A percentile compares a stretch with the other conserved stretches of the same genome.
Conservation (phyloP, 2,797 vertebrate species). For the Capromys pilorides region DNA sequence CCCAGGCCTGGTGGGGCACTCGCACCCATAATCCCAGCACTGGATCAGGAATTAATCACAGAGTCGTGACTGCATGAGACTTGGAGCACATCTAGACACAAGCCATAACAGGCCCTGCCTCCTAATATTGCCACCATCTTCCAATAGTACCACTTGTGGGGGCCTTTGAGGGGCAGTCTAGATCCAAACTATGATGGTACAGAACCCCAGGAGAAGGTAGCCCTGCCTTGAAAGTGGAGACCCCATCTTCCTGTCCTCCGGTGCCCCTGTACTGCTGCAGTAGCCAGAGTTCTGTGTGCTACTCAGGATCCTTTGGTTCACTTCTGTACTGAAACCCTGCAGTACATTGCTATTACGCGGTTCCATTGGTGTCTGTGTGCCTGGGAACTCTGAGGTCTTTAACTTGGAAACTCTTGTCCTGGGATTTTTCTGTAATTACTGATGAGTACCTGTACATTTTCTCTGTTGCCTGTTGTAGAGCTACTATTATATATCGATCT, state of each 20-base stretch:
- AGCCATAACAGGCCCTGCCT: neutral
- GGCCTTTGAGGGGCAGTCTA: neutral
- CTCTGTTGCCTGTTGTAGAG: neutral
- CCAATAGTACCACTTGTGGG: neutral
- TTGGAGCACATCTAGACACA: too few species aligned
- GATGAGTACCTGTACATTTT: neutral
- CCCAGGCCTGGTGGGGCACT: too few species aligned
- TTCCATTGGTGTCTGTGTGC: too few species aligned
- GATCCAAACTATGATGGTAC: neutral
- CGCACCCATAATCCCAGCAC: too few species aligned
- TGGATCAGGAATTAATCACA: too few species aligned
- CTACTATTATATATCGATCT: neutral
- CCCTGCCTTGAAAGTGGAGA: neutral
- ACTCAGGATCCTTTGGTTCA: neutral
- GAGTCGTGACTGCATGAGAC: too few species aligned
- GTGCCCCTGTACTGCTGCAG: neutral
- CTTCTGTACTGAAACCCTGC: neutral
- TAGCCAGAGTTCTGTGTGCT: neutral
- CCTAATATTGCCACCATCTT: neutral
- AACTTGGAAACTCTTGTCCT: neutral
- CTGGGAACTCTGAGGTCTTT: neutral
- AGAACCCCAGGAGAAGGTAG: neutral
- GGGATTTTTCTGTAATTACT: neutral
- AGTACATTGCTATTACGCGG: accelerated
- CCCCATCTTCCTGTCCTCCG: neutral